Base-by-base conservation (phyloP, 2,888 invertebrate genomes). In the Eueremaeus valkanovi region DNA sequence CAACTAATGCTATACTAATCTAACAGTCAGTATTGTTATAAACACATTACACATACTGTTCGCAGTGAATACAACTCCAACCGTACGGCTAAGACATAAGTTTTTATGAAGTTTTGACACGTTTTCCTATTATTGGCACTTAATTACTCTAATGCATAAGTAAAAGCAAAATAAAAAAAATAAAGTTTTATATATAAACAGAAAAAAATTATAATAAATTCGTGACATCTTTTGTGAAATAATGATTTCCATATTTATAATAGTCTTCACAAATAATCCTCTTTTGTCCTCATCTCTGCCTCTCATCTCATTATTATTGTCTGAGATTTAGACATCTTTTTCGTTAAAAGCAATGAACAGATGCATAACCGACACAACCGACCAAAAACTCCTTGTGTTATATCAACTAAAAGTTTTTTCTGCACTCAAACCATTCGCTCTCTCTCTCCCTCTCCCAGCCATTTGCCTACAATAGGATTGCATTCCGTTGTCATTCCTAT, bases 71-170 rank as follows among this genome's bases (percentile, higher is more conserved):
- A n/a, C n/a, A n/a, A n/a, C n/a, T n/a, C n/a, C n/a, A n/a, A n/a
- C n/a, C n/a, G n/a, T n/a, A n/a, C n/a, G n/a, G n/a, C n/a, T 51
- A 21, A 51, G 51, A 51, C 51, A 21, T 51, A n/a, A 51, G 51
- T 51, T 51, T 51, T 51, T 51, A 51, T 51, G n/a, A 51, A 51
- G 51, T 51, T 51, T 51, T 51, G 51, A 51, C 51, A 51, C 51
- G 51, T 51, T 51, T 51, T 51, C 3, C 21, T 3, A 51, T 51
- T 21, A 51, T 21, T 8, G 21, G 51, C 51, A 51, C 51, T 51
- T 51, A 51, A 51, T 51, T 51, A 51, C 51, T 51, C n/a, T n/a
- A n/a, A n/a, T n/a, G n/a, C n/a, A n/a, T n/a, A n/a, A n/a, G n/a
- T n/a, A n/a, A n/a, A n/a, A n/a, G n/a, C n/a, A n/a, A n/a, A n/a